Evolutionary conservation across 1,140 invertebrate species (phyloP), one percentile per base, ranked within the genome.

Genomic region (Brevipalpus yothersi): DNA sequence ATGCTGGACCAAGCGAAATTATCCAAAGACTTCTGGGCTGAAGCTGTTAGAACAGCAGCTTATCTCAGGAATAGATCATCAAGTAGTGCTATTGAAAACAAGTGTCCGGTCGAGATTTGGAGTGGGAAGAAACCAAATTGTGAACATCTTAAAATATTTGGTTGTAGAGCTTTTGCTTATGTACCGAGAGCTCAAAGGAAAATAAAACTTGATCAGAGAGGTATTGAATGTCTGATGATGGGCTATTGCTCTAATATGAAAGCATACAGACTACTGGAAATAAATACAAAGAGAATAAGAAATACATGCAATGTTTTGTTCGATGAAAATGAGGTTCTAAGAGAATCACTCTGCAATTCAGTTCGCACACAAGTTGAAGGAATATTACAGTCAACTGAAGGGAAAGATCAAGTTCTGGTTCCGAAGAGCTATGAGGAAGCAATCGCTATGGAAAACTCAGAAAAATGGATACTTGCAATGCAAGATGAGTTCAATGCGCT

Each of bases 91-190:
- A 31, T 54, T 11, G 15, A 10, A 12, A 23, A 23, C 15, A 21
- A 23, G 9, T 57, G 17, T n/a, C 58, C 56, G 56, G 73, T 15
- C 53, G 61, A 65, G 53, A n/a, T 51, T 53, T 63, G 56, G 54
- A 41, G 60, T 41, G 45, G 54, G 13, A 41, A 54, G 39, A 40
- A 56, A 56, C 53, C 53, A 1, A 51, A 51, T 49, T 41, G 62
- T n/a, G 59, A 58, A 0, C 31, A 63, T 17, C 39, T 64, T 13
- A 39, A 42, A 9, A 56, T 58, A n/a, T 61, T 61, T 49, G 59
- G 62, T 45, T 61, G 53, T 13, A 55, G 19, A 21, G 51, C 17
- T 19, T 63, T 54, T 41, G 60, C 41, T 45, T 51, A 62, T 54
- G 21, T 64, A n/a, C 63, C 55, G 49, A 5, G 8, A 42, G 45